Conservation (phyloP, 2,888 invertebrate species). For the Campopleginae sp. region DNA sequence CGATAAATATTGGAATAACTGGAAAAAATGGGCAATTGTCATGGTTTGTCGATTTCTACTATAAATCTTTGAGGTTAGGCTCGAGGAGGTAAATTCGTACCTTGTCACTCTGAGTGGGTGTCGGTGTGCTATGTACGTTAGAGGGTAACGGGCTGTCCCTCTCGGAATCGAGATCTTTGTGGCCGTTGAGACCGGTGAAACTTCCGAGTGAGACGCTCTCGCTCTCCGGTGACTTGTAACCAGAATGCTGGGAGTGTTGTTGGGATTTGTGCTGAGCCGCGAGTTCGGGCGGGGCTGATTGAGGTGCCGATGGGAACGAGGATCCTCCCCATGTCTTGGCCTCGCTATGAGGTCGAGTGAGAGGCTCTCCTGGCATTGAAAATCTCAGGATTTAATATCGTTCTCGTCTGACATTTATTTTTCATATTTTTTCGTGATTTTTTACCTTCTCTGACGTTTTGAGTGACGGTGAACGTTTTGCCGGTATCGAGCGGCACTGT, state of each 20-base stretch:
- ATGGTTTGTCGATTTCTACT: too few relatives aligned
- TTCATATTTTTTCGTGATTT: neutral
- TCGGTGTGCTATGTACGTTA: conserved; percentile 75
- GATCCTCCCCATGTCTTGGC: conserved; percentile 91
- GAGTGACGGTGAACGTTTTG: conserved; percentile 96
- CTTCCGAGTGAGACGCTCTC: conserved; percentile 83
- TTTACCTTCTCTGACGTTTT: conserved; percentile 93
- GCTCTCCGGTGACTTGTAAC: conserved; percentile 83
- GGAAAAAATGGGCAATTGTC: too few relatives aligned
- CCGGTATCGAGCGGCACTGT: conserved; percentile 97
- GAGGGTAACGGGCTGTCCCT: conserved; percentile 81
- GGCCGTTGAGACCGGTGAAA: conserved; percentile 81
- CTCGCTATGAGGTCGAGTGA: conserved; percentile 95
- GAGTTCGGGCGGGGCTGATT: conserved; percentile 89
- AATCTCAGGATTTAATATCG: neutral
- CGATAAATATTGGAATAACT: too few relatives aligned
- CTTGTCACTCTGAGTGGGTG: conserved; percentile 76
- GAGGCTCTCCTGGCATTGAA: conserved; percentile 87
- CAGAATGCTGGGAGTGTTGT: conserved; percentile 80
- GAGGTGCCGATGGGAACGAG: conserved; percentile 87
- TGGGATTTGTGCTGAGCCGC: conserved; percentile 85
- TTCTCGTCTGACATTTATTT: neutral
- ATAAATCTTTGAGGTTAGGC: too few relatives aligned
- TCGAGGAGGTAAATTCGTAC: conserved; percentile 48
- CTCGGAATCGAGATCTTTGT: conserved; percentile 82